Evolutionary conservation across 2,888 invertebrate species (phyloP).

Genomic region (Anticlea derivata): DNA sequence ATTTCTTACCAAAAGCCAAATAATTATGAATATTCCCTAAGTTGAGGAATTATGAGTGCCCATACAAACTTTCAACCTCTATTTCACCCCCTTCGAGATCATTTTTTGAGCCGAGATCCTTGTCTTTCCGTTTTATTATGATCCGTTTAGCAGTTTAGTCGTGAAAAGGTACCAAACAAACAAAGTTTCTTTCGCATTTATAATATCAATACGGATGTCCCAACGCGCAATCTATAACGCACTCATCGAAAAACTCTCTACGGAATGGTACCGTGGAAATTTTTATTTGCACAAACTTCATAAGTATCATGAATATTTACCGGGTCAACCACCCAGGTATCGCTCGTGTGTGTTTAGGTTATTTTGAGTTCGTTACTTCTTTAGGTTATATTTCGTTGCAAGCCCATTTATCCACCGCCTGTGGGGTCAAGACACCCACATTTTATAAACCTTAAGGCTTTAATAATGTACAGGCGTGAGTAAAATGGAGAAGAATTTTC

Average conservation of each 20-base stretch:
- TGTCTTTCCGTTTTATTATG: no score
- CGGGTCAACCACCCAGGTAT: slow-evolving; percentile 25
- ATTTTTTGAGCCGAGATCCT: no score
- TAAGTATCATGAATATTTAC: slow-evolving; percentile 23
- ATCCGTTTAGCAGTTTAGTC: no score
- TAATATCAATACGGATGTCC: no score
- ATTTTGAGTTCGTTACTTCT: slow-evolving; percentile 12
- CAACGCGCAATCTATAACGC: neutral
- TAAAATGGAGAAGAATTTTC: slow-evolving; percentile 31
- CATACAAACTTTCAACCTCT: no score
- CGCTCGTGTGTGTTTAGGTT: slow-evolving; percentile 8
- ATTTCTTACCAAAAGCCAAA: no score
- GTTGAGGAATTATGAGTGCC: no score
- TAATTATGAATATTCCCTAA: no score
- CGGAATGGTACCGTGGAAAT: slow-evolving; percentile 7
- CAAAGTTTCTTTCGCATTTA: no score
- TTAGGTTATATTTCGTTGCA: slow-evolving; percentile 26
- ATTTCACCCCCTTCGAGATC: no score
- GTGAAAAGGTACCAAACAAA: no score
- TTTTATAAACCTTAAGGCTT: slow-evolving; percentile 45
- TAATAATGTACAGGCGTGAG: slow-evolving; percentile 46
- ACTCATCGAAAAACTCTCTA: neutral
- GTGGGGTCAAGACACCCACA: slow-evolving; percentile 56
- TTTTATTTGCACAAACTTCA: slow-evolving; percentile 9
- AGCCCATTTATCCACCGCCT: slow-evolving; percentile 53